These are phyloP conservation scores for Cyclina sinensis DNA, from an alignment of 1,140 invertebrate genomes.

Conservation along the genomic window DNA sequence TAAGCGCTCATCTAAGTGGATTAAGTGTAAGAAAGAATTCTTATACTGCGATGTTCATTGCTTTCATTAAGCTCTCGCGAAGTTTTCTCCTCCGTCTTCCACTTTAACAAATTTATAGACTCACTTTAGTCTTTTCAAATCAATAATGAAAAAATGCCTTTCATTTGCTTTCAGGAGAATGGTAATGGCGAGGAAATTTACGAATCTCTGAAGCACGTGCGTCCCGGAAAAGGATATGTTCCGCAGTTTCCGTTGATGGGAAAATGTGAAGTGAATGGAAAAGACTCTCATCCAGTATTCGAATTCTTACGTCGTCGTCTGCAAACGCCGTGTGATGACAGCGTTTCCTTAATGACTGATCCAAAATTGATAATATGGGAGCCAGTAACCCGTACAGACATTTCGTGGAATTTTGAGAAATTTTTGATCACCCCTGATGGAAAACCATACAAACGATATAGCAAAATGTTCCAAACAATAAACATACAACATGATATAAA, in stretches of 20 bases:
- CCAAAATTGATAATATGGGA: constrained; percentile 77
- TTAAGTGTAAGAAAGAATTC: too few species aligned
- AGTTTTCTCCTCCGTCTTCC: too few species aligned
- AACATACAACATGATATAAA: constrained; percentile 82
- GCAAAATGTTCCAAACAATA: constrained; percentile 81
- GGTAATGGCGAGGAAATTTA: constrained; percentile 87
- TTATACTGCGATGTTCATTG: too few species aligned
- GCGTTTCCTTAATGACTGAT: constrained; percentile 71
- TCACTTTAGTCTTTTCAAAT: too few species aligned
- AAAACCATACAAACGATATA: constrained; percentile 87
- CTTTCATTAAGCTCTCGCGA: too few species aligned
- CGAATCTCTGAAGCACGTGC: constrained; percentile 88
- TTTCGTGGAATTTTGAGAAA: constrained; percentile 83
- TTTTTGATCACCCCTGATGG: constrained; percentile 80
- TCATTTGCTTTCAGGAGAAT: constrained; percentile 88
- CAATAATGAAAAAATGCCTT: too few species aligned
- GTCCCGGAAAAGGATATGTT: constrained; percentile 89
- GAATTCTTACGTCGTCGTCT: constrained; percentile 88
- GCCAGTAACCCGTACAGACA: constrained; percentile 78
- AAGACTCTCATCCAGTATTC: constrained; percentile 88
- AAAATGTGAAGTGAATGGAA: constrained; percentile 89
- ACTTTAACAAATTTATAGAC: too few species aligned
- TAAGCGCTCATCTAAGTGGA: too few species aligned
- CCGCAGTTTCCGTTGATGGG: constrained; percentile 88
- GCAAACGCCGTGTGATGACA: constrained; percentile 81